Percentiles rank a stretch among this genome's conserved stretches.
Conservation (phyloP, 2,888 invertebrate genomes). For the Maniola hyperantus region DNA sequence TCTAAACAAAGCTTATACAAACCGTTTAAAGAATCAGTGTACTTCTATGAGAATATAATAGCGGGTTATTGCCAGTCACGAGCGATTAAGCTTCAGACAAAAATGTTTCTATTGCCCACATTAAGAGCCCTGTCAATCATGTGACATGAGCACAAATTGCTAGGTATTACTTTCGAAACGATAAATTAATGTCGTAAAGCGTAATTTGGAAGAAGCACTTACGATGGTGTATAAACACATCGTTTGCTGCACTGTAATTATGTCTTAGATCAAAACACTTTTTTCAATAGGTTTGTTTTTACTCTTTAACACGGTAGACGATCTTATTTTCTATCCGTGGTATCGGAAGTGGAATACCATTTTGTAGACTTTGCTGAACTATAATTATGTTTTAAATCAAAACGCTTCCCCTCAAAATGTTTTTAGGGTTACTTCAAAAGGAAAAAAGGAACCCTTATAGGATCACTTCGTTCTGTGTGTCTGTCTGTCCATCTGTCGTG, state of each 20-base stretch:
- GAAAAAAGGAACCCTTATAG: no score
- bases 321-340: no score
- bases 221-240: conserved; percentile 64
- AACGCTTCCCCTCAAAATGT: no score
- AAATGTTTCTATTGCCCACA: conserved; percentile 48
- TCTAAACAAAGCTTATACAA: conserved; percentile 23
- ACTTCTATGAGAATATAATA: conserved; percentile 21
- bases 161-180: conserved; percentile 66
- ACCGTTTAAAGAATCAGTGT: conserved; percentile 19
- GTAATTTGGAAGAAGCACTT: conserved; percentile 67
- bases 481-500: no score
- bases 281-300: conserved; percentile 12
- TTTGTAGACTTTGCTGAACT: no score
- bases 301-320: background rate
- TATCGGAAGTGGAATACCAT: no score
- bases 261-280: conserved; percentile 39
- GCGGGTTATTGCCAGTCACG: conserved; percentile 26
- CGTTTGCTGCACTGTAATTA: conserved; percentile 71
- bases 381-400: no score
- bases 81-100: conserved; percentile 45
- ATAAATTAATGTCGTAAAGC: conserved; percentile 72
- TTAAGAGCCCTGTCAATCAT: conserved; percentile 59
- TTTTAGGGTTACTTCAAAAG: no score
- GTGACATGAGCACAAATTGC: conserved; percentile 59
- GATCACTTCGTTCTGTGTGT: no score